A percentile compares a stretch with the other conserved stretches of the same genome.
These are phyloP conservation scores for Trematomus bernacchii DNA, from an alignment of 2,797 vertebrate genomes.

Conservation along the genomic window DNA sequence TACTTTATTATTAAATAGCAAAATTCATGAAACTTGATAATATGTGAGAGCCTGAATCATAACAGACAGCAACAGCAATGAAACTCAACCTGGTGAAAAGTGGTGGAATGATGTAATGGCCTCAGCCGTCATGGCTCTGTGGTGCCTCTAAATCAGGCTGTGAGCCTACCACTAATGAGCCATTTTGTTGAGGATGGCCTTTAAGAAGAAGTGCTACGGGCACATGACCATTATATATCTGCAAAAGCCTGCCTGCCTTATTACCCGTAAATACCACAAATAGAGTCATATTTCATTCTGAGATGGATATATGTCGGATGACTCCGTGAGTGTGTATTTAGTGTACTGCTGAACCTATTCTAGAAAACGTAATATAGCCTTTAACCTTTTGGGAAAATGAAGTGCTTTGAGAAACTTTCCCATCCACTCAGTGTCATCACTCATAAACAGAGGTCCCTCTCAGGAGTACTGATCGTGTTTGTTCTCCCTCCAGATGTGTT, in stretches of 20 bases:
- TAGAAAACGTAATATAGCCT: constrained; percentile 35
- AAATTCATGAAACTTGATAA: constrained; percentile 27
- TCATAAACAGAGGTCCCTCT: constrained; percentile 20
- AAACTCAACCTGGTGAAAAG: constrained; percentile 40
- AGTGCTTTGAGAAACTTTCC: constrained; percentile 47
- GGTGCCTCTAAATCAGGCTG: constrained; percentile 72
- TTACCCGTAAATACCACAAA: constrained; percentile 62
- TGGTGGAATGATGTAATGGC: constrained; percentile 64
- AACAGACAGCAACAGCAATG: constrained; percentile 47
- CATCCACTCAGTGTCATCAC: constrained; percentile 25
- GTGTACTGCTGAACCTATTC: constrained; percentile 38
- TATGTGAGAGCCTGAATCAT: constrained; percentile 36
- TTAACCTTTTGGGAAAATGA: constrained; percentile 31
- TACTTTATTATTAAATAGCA: constrained; percentile 33
- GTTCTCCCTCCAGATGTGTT: constrained; percentile 88
- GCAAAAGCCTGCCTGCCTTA: constrained; percentile 37
- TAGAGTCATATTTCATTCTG: constrained; percentile 59
- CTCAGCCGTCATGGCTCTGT: constrained; percentile 52
- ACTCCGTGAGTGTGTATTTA: constrained; percentile 34
- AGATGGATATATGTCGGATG: constrained; percentile 37
- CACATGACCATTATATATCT: constrained; percentile 56
- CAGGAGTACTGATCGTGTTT: constrained; percentile 45
- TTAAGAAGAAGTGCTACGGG: constrained; percentile 59
- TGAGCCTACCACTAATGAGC: constrained; percentile 70
- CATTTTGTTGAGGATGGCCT: constrained; percentile 63